Evolutionary conservation across 2,113 vertebrate species (phyloP).

Genomic region (Bubalus kerabau): DNA sequence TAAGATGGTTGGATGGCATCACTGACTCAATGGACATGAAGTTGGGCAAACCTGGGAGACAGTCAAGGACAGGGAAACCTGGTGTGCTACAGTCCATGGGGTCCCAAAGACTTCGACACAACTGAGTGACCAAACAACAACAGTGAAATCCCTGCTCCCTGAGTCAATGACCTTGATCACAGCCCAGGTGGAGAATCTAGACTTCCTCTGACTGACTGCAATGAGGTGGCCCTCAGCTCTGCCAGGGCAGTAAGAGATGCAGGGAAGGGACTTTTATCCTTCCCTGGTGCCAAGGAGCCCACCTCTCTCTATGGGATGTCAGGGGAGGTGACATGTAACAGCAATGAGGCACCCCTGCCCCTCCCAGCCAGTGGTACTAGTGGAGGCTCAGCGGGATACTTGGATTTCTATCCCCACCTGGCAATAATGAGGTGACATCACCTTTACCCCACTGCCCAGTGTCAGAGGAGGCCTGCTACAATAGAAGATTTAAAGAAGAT

Average conservation of each 20-base stretch:
- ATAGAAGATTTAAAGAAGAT: not conserved
- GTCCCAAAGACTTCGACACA: not conserved
- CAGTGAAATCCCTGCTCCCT: not conserved
- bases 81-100: not conserved
- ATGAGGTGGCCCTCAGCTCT: not conserved
- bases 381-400: not conserved
- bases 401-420: not conserved
- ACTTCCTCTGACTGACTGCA: not conserved
- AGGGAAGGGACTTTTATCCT: not conserved
- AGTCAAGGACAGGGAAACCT: not conserved
- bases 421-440: not conserved
- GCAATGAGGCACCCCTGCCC: not conserved
- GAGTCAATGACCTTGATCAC: not conserved
- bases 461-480: not conserved
- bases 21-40: not conserved
- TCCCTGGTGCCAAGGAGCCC: not conserved
- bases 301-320: not conserved
- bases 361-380: not conserved
- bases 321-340: not conserved
- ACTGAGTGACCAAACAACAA: not conserved
- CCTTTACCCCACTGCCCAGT: not conserved
- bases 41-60: not conserved
- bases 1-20: not conserved
- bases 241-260: not conserved
- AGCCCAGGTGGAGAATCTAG: not conserved